Evolutionary conservation across 2,888 invertebrate species (phyloP), one percentile per base, ranked within the genome.

Genomic region (Harpalus rubripes): DNA sequence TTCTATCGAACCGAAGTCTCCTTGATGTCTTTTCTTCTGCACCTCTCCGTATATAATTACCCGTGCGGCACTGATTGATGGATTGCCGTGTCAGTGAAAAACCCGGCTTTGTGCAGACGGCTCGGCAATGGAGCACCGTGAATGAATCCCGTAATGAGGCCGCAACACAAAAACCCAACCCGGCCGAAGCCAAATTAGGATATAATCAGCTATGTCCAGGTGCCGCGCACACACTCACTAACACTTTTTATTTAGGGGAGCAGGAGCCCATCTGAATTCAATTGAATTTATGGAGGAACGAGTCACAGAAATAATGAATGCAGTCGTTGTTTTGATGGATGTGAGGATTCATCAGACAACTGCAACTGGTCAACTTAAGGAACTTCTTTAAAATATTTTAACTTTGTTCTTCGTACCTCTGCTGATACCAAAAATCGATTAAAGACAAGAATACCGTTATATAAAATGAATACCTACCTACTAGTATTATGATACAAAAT

Each of bases 71-170:
- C 89, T 89, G 89, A 89, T 89, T 89, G 89, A 89, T 89, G 89
- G 88, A 89, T 88, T 88, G 89, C 88, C 88, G 86, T 89, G 89
- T 89, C 88, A 88, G 63, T 68, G 78, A 85, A 85, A 88, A 87
- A 87, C 87, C 87, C 85, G 87, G 85, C 78, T 88, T 88, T 88
- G 88, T 88, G 63, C 85, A 81, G 85, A 58, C 85, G 22, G 61
- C 81, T 61, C 39, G 87, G 86, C 85, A 87, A 86, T 86, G 87
- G 86, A 85, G 88, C 87, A 87, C 84, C 85, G 87, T 88, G 88
- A 88, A 89, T 89, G 88, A 88, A 88, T 87, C 85, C 85, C 84
- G 87, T 89, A 89, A 89, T 89, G 88, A 89, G 88, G 87, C 87
- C 87, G 52, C 88, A 52, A 68, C 79, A 26, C 65, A 81, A 81